These are phyloP conservation scores for Apodemus sylvaticus DNA, from an alignment of 2,113 vertebrate species.

Conservation along the genomic window DNA sequence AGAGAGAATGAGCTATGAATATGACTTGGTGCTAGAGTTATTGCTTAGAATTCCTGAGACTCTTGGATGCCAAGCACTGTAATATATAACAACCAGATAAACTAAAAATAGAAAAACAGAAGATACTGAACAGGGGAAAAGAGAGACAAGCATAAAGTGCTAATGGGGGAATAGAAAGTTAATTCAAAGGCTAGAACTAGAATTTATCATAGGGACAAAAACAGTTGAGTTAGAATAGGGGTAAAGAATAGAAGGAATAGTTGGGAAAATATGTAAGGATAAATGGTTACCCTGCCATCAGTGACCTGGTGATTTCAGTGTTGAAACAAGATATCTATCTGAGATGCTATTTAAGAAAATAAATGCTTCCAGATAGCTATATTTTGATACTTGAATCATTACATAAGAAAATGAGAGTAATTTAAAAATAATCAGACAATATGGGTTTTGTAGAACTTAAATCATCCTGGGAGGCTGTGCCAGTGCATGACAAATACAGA, in stretches of 20 bases:
- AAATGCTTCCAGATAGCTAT: not conserved
- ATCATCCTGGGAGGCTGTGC: too few relatives aligned
- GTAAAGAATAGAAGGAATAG: not conserved
- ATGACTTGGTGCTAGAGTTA: not conserved
- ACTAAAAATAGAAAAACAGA: not conserved
- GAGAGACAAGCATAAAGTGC: accelerated
- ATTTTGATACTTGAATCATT: not conserved
- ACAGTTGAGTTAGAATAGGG: not conserved
- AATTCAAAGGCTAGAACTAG: not conserved
- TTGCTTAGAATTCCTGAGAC: not conserved
- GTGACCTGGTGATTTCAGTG: not conserved
- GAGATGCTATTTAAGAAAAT: not conserved
- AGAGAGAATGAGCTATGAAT: not conserved
- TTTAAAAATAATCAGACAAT: slow-evolving; percentile 10
- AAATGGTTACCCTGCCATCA: not conserved
- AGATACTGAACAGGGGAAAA: not conserved
- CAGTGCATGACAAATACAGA: too few relatives aligned
- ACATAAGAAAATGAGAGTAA: not conserved
- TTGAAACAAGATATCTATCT: not conserved
- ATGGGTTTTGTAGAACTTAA: not conserved
- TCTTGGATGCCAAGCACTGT: not conserved
- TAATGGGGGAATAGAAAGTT: not conserved
- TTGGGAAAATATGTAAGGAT: not conserved
- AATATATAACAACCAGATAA: not conserved
- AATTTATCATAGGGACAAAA: not conserved